These are phyloP conservation scores for Rhinichthys klamathensis DNA, from an alignment of 2,113 vertebrate genomes.

Conservation along the genomic window DNA sequence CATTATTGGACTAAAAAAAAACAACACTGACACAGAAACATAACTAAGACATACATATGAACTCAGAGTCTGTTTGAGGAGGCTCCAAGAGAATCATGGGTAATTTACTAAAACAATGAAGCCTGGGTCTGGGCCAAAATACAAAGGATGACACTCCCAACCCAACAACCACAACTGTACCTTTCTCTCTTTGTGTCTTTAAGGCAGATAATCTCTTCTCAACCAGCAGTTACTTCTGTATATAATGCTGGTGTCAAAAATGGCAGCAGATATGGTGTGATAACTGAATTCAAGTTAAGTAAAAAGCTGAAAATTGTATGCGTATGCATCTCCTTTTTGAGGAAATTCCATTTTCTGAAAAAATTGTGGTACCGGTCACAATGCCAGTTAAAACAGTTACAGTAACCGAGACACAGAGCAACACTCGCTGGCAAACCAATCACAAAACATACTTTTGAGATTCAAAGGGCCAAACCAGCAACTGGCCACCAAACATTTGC, in stretches of 20 bases:
- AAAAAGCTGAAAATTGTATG: background rate
- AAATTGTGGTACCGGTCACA: background rate
- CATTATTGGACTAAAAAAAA: conserved; percentile 15
- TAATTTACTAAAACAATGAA: conserved; percentile 21
- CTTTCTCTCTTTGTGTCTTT: background rate
- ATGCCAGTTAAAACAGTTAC: background rate
- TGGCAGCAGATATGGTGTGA: background rate
- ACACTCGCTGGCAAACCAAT: conserved; percentile 10
- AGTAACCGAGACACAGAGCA: background rate
- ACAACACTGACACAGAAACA: conserved; percentile 21
- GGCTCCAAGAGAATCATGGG: conserved; percentile 24
- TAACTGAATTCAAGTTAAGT: background rate
- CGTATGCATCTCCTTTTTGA: background rate
- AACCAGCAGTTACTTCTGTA: conserved; percentile 41
- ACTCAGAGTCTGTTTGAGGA: background rate
- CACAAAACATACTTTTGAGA: conserved; percentile 7
- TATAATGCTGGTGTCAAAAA: conserved; percentile 22
- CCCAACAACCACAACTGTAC: no score
- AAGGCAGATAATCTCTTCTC: conserved; percentile 33
- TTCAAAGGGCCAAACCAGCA: conserved; percentile 12
- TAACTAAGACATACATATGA: background rate
- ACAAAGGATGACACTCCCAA: conserved; percentile 18
- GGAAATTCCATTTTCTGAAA: background rate
- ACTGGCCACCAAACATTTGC: conserved; percentile 21
- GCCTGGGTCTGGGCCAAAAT: conserved; percentile 11